Conservation (phyloP, 2,113 vertebrate genomes). For the Sphyrna mokarran region DNA sequence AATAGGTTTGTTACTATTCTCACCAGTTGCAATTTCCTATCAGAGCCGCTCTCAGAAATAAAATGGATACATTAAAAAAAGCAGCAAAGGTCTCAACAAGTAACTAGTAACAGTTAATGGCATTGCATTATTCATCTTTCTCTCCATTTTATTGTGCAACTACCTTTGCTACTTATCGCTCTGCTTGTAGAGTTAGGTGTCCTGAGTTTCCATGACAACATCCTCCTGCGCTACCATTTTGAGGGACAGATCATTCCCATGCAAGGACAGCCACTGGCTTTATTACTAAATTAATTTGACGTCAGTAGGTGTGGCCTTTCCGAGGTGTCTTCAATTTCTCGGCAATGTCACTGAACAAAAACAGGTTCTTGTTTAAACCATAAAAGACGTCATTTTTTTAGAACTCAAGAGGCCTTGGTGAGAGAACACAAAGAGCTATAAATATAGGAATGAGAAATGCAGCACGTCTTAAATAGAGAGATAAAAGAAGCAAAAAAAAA, state of each 20-base stretch:
- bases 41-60: background rate
- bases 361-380: constrained; percentile 1
- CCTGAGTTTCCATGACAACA: constrained; percentile 28
- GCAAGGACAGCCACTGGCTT: constrained; percentile 6
- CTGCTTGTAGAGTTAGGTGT: background rate
- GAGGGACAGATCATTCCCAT: background rate
- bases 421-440: background rate
- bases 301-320: constrained; percentile 17
- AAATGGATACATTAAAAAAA: background rate
- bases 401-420: background rate
- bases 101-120: background rate
- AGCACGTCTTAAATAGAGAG: background rate
- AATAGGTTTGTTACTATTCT: background rate
- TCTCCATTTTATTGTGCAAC: background rate
- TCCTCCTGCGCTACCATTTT: background rate
- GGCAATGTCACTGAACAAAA: background rate
- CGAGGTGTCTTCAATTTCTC: constrained; percentile 1
- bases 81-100: background rate
- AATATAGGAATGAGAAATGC: background rate
- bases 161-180: background rate
- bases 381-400: background rate
- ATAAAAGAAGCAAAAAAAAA: background rate
- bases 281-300: constrained; percentile 24
- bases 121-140: background rate
- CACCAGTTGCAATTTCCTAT: background rate